Evolutionary conservation across 2,113 vertebrate genomes (phyloP), one percentile per base, ranked within the genome.

Genomic region (Athene cunicularia): DNA sequence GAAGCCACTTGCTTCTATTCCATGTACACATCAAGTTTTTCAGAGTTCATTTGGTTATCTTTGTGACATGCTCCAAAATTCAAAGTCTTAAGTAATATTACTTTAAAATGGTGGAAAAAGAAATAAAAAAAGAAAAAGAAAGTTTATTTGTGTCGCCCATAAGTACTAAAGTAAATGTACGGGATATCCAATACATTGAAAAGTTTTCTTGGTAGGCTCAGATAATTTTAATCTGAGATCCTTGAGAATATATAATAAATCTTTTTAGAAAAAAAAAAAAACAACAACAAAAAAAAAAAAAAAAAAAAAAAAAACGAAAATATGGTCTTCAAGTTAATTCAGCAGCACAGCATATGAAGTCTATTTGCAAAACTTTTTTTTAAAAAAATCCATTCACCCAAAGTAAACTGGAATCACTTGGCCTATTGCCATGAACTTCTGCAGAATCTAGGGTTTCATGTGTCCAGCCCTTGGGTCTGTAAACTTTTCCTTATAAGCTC

Each of bases 11-110:
- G 3, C 24, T 92, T 21, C 30, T 87, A 30, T 24, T 73, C 33
- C 55, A 60, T 0, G 0, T 9, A 60, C 0, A 1, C 2, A 82
- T 26, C 7, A 73, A 26, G 14, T 33, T 63, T 37, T 30, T 76
- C 52, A 56, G 56, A 72, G 53, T 22, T 82, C 43, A 75, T 45
- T 10, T 60, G 39, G 53, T 39, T n/a, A 62, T 16, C 37, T 37
- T 67, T 82, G 49, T 84, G 53, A n/a, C 9, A 35, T 14, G n/a
- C 64, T 79, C 30, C 47, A 88, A 53, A 81, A 72, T 10, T 52
- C 3, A 79, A 77, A 52, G 14, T n/a, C 35, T 56, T 73, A 80
- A 72, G 21, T 41, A 63, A 7, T 21, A 72, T 7, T 58, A 47
- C n/a, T 85, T 72, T 45, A 79, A 73, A 9, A 62, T 15, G 6